These are phyloP conservation scores for Pharmacophagus antenor DNA, from an alignment of 2,888 invertebrate species.

Conservation along the genomic window DNA sequence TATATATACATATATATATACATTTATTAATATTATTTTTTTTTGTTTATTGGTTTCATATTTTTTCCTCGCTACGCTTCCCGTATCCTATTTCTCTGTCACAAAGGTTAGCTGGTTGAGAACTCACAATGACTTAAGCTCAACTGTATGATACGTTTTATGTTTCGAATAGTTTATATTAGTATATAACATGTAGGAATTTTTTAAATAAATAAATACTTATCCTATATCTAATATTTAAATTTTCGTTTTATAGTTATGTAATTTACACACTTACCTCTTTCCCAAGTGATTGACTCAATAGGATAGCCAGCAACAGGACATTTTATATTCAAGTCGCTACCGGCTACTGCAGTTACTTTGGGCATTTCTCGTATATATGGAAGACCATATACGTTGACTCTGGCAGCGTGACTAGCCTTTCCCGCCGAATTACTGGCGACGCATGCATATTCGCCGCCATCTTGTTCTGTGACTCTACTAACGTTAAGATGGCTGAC, in stretches of 20 bases:
- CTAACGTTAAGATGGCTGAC: constrained; percentile 96
- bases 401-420: constrained; percentile 90
- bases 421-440: constrained; percentile 91
- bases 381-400: constrained; percentile 93
- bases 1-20: no score
- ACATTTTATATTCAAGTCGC: constrained; percentile 91
- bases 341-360: constrained; percentile 92
- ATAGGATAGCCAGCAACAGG: constrained; percentile 95
- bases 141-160: no score
- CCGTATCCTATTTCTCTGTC: no score
- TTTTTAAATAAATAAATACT: no score
- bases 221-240: no score
- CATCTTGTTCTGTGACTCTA: constrained; percentile 92
- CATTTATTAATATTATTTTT: no score
- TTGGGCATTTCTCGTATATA: constrained; percentile 93
- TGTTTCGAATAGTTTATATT: no score
- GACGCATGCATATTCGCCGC: constrained; percentile 92
- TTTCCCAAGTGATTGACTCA: constrained; percentile 93
- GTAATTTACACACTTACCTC: constrained; percentile 82
- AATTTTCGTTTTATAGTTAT: constrained; percentile 20
- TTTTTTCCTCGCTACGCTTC: no score
- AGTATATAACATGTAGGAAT: no score
- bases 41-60: no score
- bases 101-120: no score
- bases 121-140: no score